Conservation (phyloP, 2,888 invertebrate genomes). For the Troides aeacus region DNA sequence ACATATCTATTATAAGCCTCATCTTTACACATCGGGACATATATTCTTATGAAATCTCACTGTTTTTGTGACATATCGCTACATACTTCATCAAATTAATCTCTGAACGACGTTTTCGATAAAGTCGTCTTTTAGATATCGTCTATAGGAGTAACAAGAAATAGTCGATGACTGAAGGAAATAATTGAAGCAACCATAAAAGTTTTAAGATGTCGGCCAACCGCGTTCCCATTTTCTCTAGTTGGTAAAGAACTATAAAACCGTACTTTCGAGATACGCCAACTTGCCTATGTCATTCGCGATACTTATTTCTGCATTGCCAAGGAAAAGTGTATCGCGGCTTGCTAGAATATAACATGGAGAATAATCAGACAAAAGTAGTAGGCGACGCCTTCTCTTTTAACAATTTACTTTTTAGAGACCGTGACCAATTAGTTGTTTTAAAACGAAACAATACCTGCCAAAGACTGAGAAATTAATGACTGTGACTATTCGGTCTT, state of each 20-base stretch:
- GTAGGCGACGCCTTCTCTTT: conserved; percentile 10
- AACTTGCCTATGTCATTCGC: conserved; percentile 24
- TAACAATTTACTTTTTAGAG: conserved; percentile 18
- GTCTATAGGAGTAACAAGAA: conserved; percentile 2
- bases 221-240: conserved; percentile 34
- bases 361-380: conserved; percentile 10
- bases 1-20: too few relatives aligned
- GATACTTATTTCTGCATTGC: conserved; percentile 31
- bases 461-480: conserved; percentile 12
- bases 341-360: conserved; percentile 1
- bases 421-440: conserved; percentile 28
- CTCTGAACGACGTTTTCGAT: conserved; percentile 46
- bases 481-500: conserved; percentile 2
- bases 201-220: conserved; percentile 33
- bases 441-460: conserved; percentile 19
- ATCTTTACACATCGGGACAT: not conserved
- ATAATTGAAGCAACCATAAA: conserved; percentile 31
- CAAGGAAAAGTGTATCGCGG: conserved; percentile 2
- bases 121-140: conserved; percentile 35
- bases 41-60: not conserved
- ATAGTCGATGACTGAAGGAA: conserved; percentile 26
- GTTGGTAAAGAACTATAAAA: conserved; percentile 30
- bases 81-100: conserved; percentile 46
- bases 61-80: not conserved
- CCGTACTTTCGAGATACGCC: conserved; percentile 33